Conservation (phyloP, 1,140 invertebrate genomes). For the Araneus ventricosus region DNA sequence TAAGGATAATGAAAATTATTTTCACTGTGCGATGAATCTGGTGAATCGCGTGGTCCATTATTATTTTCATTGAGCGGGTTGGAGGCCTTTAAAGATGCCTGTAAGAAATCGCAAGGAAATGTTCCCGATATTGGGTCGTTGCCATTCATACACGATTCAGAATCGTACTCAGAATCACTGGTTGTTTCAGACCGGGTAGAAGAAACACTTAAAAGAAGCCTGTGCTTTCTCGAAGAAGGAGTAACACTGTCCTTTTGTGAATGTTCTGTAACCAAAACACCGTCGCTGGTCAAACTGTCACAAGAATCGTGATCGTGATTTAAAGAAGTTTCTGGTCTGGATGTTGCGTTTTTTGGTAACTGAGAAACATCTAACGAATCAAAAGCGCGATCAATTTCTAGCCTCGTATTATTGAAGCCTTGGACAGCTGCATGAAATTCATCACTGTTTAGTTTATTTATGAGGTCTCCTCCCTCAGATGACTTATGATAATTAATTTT, state of each 20-base stretch:
- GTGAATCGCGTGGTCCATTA: slow-evolving; percentile 34
- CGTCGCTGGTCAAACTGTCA: slow-evolving; percentile 70
- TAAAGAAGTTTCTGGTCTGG: slow-evolving; percentile 40
- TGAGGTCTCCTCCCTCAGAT: slow-evolving; percentile 16
- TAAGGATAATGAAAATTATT: slow-evolving; percentile 54
- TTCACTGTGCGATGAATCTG: slow-evolving; percentile 29
- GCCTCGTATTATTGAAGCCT: slow-evolving; percentile 3
- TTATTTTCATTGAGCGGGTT: slow-evolving; percentile 27
- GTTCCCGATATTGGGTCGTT: slow-evolving; percentile 27
- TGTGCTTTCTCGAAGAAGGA: slow-evolving; percentile 62
- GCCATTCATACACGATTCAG: slow-evolving; percentile 78
- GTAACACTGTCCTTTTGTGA: slow-evolving; percentile 13
- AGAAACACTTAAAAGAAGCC: slow-evolving; percentile 68
- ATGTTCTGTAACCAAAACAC: slow-evolving; percentile 29
- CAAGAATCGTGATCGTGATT: slow-evolving; percentile 65
- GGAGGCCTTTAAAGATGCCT: slow-evolving; percentile 46
- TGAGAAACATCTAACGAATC: slow-evolving; percentile 39
- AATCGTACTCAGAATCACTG: slow-evolving; percentile 72
- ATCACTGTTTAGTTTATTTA: slow-evolving; percentile 16
- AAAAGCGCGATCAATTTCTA: slow-evolving; percentile 13
- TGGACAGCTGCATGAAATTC: slow-evolving; percentile 39
- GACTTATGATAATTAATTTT: slow-evolving; percentile 36
- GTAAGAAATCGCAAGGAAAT: slow-evolving; percentile 64
- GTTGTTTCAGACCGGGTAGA: slow-evolving; percentile 62
- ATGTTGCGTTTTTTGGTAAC: background rate